phyloP scores from a whole-genome alignment of 2,888 invertebrate genomes.

The Chloromyia formosa region DNA sequence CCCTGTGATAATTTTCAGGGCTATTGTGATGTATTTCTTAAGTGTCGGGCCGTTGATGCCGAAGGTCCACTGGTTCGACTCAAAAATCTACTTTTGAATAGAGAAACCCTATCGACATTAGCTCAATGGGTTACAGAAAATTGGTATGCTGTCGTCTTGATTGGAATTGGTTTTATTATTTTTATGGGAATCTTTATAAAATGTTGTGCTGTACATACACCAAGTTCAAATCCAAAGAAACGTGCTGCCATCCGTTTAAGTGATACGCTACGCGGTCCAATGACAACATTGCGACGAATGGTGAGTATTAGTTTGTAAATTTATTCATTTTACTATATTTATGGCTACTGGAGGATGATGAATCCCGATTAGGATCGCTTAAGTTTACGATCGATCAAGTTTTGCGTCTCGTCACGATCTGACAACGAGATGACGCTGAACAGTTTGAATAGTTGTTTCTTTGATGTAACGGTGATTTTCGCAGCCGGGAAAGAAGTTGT shows the following conservation, averaged over 20 bases:
- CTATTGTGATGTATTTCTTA: slow-evolving; percentile 99
- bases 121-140: slow-evolving; percentile 94
- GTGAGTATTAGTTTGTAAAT: slow-evolving; percentile 62
- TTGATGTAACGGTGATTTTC: too few relatives aligned
- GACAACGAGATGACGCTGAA: too few relatives aligned
- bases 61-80: slow-evolving; percentile 96
- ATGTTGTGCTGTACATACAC: slow-evolving; percentile 99
- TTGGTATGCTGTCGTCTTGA: slow-evolving; percentile 95
- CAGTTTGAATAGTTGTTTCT: too few relatives aligned
- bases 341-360: too few relatives aligned
- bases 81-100: slow-evolving; percentile 94
- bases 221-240: slow-evolving; percentile 97
- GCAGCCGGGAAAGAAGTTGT: too few relatives aligned
- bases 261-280: slow-evolving; percentile 89
- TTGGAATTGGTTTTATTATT: slow-evolving; percentile 90
- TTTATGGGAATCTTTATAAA: slow-evolving; percentile 99
- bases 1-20: slow-evolving; percentile 99
- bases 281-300: slow-evolving; percentile 91
- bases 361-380: too few relatives aligned
- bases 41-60: slow-evolving; percentile 98
- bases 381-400: too few relatives aligned
- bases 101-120: slow-evolving; percentile 85
- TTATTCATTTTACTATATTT: neutral
- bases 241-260: slow-evolving; percentile 93
- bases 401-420: too few relatives aligned